A percentile compares a stretch with the other conserved stretches of the same genome.
phyloP scores from a whole-genome alignment of 2,113 vertebrate genomes.

The Silurus asotus region DNA sequence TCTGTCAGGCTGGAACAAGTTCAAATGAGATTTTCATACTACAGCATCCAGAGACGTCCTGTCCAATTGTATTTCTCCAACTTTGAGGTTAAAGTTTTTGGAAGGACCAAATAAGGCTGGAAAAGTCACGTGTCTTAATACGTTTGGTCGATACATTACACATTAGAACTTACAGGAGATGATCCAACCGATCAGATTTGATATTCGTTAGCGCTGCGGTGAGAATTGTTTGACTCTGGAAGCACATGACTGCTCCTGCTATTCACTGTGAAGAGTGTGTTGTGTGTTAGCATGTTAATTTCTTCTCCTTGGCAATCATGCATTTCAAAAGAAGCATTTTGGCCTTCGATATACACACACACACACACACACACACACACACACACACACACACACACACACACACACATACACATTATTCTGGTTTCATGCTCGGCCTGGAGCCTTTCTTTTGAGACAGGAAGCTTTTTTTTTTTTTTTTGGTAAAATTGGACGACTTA shows the following conservation, averaged over 20 bases:
- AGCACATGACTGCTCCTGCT: constrained; percentile 38
- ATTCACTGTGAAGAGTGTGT: constrained; percentile 8
- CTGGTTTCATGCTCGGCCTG: neutral
- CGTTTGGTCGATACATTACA: no score
- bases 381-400: constrained; percentile 16
- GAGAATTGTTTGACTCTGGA: constrained; percentile 1
- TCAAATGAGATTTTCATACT: no score
- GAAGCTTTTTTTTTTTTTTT: neutral
- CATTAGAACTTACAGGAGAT: no score
- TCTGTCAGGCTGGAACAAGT: no score
- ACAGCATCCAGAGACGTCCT: no score
- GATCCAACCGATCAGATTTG: neutral
- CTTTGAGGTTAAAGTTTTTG: no score
- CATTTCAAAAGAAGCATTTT: neutral
- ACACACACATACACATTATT: neutral
- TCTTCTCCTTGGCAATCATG: neutral
- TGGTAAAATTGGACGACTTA: neutral
- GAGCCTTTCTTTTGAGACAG: neutral
- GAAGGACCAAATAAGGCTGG: no score
- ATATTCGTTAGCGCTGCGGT: neutral
- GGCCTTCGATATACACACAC: neutral
- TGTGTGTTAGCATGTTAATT: constrained; percentile 18
- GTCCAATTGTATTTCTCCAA: no score
- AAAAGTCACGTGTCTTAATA: no score
- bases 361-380: neutral